phyloP scores from a whole-genome alignment of 2,888 invertebrate genomes.

The Chrysodeixis includens region DNA sequence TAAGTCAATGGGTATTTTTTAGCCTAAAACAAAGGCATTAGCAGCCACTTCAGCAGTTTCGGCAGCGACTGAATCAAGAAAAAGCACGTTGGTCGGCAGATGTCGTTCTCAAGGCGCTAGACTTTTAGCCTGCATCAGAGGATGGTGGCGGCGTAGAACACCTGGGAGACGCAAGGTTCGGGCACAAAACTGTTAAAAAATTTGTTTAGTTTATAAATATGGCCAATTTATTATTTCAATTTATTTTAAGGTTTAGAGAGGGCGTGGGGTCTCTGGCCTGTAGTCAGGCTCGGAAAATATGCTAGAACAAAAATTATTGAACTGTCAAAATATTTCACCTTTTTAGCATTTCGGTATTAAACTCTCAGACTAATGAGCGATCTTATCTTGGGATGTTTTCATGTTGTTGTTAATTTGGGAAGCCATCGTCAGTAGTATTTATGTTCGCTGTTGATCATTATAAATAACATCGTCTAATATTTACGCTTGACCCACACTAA shows the following conservation, averaged over 20 bases:
- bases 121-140: slow-evolving; percentile 76
- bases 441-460: neutral
- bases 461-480: slow-evolving; percentile 5
- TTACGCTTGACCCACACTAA: slow-evolving; percentile 21
- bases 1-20: slow-evolving; percentile 14
- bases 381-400: neutral
- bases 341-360: neutral
- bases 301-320: neutral
- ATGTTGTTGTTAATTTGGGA: neutral
- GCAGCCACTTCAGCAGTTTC: slow-evolving; percentile 68
- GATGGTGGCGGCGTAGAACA: slow-evolving; percentile 81
- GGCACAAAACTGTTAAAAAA: slow-evolving; percentile 8
- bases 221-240: too few relatives aligned
- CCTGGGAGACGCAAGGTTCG: slow-evolving; percentile 76
- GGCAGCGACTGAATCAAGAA: slow-evolving; percentile 67
- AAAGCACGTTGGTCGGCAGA: slow-evolving; percentile 72
- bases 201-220: neutral
- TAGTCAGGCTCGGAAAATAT: too few relatives aligned
- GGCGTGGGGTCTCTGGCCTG: too few relatives aligned
- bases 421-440: neutral
- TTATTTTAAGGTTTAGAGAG: too few relatives aligned
- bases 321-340: neutral
- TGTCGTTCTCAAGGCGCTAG: slow-evolving; percentile 79
- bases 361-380: neutral
- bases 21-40: slow-evolving; percentile 60